Evolutionary conservation across 2,113 vertebrate genomes (phyloP), one percentile per base, ranked within the genome.

Genomic region (Uropsilus gracilis): DNA sequence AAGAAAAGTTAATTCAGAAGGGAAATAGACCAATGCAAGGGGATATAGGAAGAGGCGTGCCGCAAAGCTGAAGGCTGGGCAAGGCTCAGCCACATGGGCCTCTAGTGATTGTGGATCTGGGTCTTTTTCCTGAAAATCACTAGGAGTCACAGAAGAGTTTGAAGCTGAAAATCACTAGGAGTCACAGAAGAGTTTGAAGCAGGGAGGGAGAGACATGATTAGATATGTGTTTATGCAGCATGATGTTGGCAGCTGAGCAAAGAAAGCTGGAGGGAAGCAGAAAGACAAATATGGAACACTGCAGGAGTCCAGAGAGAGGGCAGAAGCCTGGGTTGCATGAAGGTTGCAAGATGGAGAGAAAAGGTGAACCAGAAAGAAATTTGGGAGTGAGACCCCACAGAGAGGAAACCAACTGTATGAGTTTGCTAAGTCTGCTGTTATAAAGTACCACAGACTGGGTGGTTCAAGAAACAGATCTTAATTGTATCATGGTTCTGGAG

Each of bases 1-100:
- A 34, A 61, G n/a, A 76, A 14, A 78, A 66, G 32, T 14, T 53
- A 59, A 78, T 44, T 42, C 34, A 8, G 39, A 72, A 59, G 9
- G 13, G 37, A 85, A 69, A 28, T 69, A 42, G 4, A 78, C 24
- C 18, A 18, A 6, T 0, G 0, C 32, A 34, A 26, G n/a, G 34
- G 55, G 9, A 61, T 5, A 16, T 1, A 37, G n/a, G 22, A 30
- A 22, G 53, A 82, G 61, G 24, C 28, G 24, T 5, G 0, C 11
- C 1, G 28, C 22, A 42, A 48, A 84, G 20, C 63, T 14, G 11
- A 78, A 66, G 93, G 24, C 53, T 6, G 78, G 18, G 34, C 44
- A 71, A n/a, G n/a, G 4, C 64, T 68, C 20, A 44, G 1, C 66
- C 2, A 13, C 0, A 0, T 4, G 4, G 22, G 63, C 24, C 17